Percentiles rank a stretch among this genome's conserved stretches.
phyloP scores from a whole-genome alignment of 2,888 invertebrate species.

The Silvanus unidentatus region DNA sequence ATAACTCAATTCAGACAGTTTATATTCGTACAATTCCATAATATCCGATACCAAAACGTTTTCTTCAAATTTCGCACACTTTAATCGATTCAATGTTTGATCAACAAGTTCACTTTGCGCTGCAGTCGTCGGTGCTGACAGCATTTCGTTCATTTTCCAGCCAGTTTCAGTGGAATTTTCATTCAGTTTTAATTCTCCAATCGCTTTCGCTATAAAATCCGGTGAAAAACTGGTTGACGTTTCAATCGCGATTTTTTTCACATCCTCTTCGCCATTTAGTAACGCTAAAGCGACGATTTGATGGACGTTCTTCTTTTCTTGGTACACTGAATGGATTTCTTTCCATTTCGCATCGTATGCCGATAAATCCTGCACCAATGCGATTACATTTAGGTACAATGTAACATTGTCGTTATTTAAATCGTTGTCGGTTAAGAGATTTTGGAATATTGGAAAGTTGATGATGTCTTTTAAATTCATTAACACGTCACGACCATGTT shows the following conservation, averaged over 20 bases:
- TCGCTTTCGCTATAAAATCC: slow-evolving; percentile 27
- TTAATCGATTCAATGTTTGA: slow-evolving; percentile 22
- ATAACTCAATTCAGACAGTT: slow-evolving; percentile 53
- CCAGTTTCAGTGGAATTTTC: too few relatives aligned
- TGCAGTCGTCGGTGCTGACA: slow-evolving; percentile 9
- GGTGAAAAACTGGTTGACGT: slow-evolving; percentile 36
- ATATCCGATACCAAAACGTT: slow-evolving; percentile 61
- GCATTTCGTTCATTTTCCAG: slow-evolving; percentile 6
- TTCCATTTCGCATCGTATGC: slow-evolving; percentile 46
- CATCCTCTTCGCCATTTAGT: slow-evolving; percentile 45
- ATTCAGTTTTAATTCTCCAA: slow-evolving; percentile 28
- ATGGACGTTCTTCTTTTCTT: slow-evolving; percentile 45
- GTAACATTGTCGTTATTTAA: slow-evolving; percentile 17
- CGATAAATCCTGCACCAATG: slow-evolving; percentile 48
- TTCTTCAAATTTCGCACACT: slow-evolving; percentile 13
- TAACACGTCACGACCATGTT: background rate
- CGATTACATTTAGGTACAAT: slow-evolving; percentile 48
- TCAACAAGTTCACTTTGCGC: slow-evolving; percentile 36
- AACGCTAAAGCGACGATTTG: slow-evolving; percentile 50
- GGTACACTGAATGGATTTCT: slow-evolving; percentile 42
- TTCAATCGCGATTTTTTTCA: slow-evolving; percentile 37
- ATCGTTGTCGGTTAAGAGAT: slow-evolving; percentile 39
- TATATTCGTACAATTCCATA: slow-evolving; percentile 69
- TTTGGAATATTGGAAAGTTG: slow-evolving; percentile 38
- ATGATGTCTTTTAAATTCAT: background rate